phyloP scores from a whole-genome alignment of 2,888 invertebrate genomes.

The Acrobasis consociella region DNA sequence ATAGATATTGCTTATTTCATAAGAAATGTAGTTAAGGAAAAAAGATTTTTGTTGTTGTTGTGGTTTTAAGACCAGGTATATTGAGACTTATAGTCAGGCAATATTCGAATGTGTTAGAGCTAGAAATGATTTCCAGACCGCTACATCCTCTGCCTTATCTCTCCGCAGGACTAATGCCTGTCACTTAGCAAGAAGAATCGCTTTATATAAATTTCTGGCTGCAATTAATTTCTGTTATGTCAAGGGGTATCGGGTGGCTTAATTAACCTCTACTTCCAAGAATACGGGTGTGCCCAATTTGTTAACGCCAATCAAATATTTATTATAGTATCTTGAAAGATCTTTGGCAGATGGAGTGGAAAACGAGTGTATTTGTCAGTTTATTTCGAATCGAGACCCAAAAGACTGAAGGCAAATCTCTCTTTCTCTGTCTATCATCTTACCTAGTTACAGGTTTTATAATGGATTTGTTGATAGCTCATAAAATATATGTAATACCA shows the following conservation, averaged over 20 bases:
- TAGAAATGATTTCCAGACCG: constrained; percentile 22
- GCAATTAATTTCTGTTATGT: constrained; percentile 74
- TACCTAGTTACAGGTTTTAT: too few species aligned
- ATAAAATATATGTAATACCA: too few species aligned
- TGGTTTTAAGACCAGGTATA: too few species aligned
- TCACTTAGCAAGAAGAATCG: constrained; percentile 69
- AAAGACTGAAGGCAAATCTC: background rate
- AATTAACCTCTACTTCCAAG: constrained; percentile 58
- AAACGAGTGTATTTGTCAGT: background rate
- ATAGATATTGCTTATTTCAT: too few species aligned
- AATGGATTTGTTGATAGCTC: too few species aligned
- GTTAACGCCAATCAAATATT: constrained; percentile 32
- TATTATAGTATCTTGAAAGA: background rate
- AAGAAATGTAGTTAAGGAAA: too few species aligned
- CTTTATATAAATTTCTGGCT: constrained; percentile 70
- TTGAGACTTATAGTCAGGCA: too few species aligned
- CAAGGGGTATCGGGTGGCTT: constrained; percentile 63
- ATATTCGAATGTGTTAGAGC: too few species aligned
- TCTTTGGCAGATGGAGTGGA: background rate
- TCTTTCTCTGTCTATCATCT: background rate
- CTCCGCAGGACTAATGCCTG: constrained; percentile 53
- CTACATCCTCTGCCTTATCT: constrained; percentile 38
- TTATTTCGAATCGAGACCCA: background rate
- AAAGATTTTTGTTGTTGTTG: too few species aligned
- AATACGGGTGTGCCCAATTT: constrained; percentile 30